Conservation (phyloP, 2,113 vertebrate species). For the Microcebus tavaratra region DNA sequence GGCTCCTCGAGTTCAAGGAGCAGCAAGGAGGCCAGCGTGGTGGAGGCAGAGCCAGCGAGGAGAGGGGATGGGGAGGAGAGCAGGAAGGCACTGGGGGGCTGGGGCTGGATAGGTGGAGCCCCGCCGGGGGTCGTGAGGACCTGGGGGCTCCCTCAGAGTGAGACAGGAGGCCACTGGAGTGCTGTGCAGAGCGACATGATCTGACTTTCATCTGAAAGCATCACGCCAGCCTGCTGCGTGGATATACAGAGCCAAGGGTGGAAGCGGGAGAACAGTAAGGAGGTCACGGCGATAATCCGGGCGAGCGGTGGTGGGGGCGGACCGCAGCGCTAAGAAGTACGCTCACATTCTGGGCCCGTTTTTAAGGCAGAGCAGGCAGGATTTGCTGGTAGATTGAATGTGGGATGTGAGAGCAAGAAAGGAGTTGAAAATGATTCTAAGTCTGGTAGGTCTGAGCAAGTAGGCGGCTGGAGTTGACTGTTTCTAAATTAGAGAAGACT, state of each 20-base stretch:
- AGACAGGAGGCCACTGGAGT: background rate
- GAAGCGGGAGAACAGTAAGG: background rate
- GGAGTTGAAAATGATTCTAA: background rate
- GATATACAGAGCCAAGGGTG: background rate
- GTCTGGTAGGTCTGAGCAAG: background rate
- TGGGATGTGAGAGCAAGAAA: background rate
- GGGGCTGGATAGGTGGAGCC: background rate
- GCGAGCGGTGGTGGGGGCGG: accelerated
- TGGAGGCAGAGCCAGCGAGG: accelerated
- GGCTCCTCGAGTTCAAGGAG: background rate
- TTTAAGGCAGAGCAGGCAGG: background rate
- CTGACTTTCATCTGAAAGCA: background rate
- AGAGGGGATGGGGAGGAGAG: background rate
- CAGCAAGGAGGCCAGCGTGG: background rate
- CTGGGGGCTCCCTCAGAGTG: background rate
- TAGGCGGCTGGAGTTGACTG: background rate
- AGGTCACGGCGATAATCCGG: background rate
- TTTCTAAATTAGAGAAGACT: background rate
- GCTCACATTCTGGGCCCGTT: background rate
- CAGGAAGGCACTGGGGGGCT: background rate
- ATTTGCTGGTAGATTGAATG: background rate
- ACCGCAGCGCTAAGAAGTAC: background rate
- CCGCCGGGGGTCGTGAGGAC: too few relatives aligned
- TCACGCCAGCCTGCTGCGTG: background rate
- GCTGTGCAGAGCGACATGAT: background rate